Conservation (phyloP, 2,113 vertebrate species). For the Cyprinodon brontotheroides region DNA sequence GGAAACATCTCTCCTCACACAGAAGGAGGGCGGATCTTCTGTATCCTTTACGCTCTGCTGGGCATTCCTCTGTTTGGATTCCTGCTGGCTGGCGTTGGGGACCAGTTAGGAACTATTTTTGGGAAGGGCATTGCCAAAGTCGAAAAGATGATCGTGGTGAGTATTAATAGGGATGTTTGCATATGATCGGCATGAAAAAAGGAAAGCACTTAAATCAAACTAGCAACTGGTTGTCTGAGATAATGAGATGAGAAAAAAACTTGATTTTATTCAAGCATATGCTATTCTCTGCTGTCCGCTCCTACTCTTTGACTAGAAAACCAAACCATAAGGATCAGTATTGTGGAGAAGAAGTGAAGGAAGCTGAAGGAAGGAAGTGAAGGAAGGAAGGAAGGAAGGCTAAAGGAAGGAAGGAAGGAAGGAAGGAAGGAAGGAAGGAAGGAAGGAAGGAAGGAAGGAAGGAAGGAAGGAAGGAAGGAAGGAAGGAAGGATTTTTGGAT, state of each 20-base stretch:
- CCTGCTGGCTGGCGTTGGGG: slow-evolving; percentile 95
- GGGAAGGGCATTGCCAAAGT: slow-evolving; percentile 97
- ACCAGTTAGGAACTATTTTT: slow-evolving; percentile 97
- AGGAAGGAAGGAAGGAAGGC: too few relatives aligned
- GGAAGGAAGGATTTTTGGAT: too few relatives aligned
- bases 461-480: too few relatives aligned
- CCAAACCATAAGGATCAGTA: background rate
- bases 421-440: too few relatives aligned
- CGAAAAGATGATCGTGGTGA: slow-evolving; percentile 96
- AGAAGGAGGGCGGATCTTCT: slow-evolving; percentile 96
- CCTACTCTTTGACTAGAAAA: slow-evolving; percentile 9
- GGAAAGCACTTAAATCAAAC: background rate
- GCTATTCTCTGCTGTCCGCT: slow-evolving; percentile 2
- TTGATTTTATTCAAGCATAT: slow-evolving; percentile 1
- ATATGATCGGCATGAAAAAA: background rate
- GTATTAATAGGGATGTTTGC: slow-evolving; percentile 39
- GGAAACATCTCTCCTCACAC: slow-evolving; percentile 98
- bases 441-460: too few relatives aligned
- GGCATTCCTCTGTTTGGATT: slow-evolving; percentile 98
- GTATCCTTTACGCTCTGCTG: slow-evolving; percentile 96
- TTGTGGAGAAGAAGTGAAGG: too few relatives aligned
- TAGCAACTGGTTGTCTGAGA: background rate
- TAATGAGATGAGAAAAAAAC: background rate
- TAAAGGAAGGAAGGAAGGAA: background rate
- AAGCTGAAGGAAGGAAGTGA: too few relatives aligned